Conservation (phyloP, 2,888 invertebrate species). For the Volucella inflata region DNA sequence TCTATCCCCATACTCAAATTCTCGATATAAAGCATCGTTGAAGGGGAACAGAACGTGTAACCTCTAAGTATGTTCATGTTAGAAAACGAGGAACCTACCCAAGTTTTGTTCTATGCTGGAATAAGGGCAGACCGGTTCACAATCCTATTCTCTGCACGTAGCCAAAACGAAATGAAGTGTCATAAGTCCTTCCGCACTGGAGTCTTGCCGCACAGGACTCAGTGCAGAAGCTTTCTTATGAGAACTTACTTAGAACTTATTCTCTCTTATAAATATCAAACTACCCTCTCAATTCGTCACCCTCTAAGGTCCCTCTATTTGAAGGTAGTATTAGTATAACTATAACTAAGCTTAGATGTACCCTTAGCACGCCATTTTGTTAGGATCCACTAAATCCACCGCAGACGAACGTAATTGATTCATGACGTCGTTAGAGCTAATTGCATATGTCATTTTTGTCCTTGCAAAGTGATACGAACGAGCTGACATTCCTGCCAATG, state of each 20-base stretch:
- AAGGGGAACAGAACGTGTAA: constrained; percentile 3
- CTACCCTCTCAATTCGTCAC: constrained; percentile 8
- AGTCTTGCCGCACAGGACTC: constrained; percentile 41
- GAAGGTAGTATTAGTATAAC: constrained; percentile 1
- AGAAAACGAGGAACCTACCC: constrained; percentile 17
- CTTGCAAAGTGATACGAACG: constrained; percentile 42
- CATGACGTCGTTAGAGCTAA: constrained; percentile 70
- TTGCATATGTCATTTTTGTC: constrained; percentile 63
- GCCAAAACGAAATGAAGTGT: constrained; percentile 66
- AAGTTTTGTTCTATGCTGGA: constrained; percentile 37
- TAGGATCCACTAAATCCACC: constrained; percentile 65
- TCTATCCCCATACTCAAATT: constrained; percentile 19
- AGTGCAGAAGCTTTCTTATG: constrained; percentile 49
- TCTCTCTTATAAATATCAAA: constrained; percentile 33
- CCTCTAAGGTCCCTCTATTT: too few relatives aligned
- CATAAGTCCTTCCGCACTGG: constrained; percentile 66
- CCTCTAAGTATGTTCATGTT: constrained; percentile 29
- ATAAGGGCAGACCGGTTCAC: constrained; percentile 34
- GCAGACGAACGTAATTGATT: constrained; percentile 70
- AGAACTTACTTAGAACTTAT: constrained; percentile 23
- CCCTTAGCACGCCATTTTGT: constrained; percentile 53
- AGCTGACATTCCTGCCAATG: constrained; percentile 60
- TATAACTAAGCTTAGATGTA: constrained; percentile 30
- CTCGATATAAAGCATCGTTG: constrained; percentile 4
- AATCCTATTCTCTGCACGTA: constrained; percentile 69